Conservation (phyloP, 2,888 invertebrate genomes). For the Drosophila antonietae region DNA sequence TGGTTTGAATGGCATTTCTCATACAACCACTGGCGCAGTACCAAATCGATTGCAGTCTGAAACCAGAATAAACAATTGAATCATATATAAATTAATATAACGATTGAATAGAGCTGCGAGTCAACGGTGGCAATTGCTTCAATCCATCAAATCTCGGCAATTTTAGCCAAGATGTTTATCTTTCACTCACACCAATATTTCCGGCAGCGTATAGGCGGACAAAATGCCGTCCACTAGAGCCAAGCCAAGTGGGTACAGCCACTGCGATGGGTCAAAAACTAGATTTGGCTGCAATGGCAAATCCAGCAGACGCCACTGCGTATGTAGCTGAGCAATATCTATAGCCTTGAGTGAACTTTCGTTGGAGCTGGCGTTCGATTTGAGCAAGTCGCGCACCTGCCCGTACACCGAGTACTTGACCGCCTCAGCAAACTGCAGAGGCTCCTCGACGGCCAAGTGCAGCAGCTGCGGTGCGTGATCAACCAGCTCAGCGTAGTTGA, state of each 20-base stretch:
- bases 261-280: constrained; percentile 56
- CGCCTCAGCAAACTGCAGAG: constrained; percentile 74
- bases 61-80: background rate
- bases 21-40: constrained; percentile 80
- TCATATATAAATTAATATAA: background rate
- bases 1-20: constrained; percentile 75
- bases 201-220: constrained; percentile 73
- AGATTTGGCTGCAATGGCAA: constrained; percentile 72
- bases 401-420: constrained; percentile 76
- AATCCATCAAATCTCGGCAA: background rate
- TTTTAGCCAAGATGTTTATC: no score
- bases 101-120: background rate
- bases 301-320: constrained; percentile 73
- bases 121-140: no score
- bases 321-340: constrained; percentile 79
- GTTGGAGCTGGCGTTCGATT: constrained; percentile 24
- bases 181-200: constrained; percentile 72
- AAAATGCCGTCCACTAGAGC: constrained; percentile 75
- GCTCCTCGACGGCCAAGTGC: constrained; percentile 74
- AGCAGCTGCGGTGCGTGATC: constrained; percentile 56
- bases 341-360: constrained; percentile 54
- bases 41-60: constrained; percentile 83
- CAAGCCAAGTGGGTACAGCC: constrained; percentile 67
- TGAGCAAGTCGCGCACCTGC: constrained; percentile 64
- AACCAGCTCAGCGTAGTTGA: constrained; percentile 68